Evolutionary conservation across 2,797 vertebrate genomes (phyloP), one percentile per base, ranked within the genome.

Genomic region (Borostomias antarcticus): DNA sequence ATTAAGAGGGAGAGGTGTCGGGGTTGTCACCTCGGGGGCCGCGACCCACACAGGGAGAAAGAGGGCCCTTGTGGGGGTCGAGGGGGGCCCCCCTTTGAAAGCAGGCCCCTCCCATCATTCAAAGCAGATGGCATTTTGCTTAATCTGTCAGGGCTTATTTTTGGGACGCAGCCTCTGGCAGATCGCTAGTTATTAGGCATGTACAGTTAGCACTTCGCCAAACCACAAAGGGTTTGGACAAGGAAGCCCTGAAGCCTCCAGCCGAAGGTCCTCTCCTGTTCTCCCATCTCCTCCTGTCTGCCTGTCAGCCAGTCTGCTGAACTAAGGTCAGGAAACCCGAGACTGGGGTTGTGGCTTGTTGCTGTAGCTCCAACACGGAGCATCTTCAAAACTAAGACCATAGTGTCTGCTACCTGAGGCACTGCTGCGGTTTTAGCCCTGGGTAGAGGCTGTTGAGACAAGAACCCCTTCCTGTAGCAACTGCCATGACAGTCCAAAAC

Each of bases 101-200:
- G 73, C 78, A 59, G 72, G 68, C 64, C 74, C n/a, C 69, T 68
- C 65, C 76, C 83, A 77, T 90, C 87, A 88, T 90, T 88, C 70
- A 88, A 88, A 91, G 82, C 89, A 91, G 89, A 92, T 90, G 90
- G 84, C 75, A 70, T 86, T 85, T 83, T 84, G 82, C 80, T 79
- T 84, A 83, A 84, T 85, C 83, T 88, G 86, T 91, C 85, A 85
- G 81, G 69, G 76, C 80, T 90, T 87, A 88, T 91, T 91, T 88
- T 85, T 77, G 85, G 86, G 80, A 85, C 60, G 73, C 82, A 81
- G 84, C 87, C 87, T 84, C 84, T 89, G 88, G 88, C 88, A 88
- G 85, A 82, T 80, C 81, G 86, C 86, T 82, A 85, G 79, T 86
- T 91, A 89, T 87, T 92, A 91, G 79, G 70, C 83, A 88, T 91